Percentiles rank a stretch among this genome's conserved stretches.
phyloP scores from a whole-genome alignment of 2,888 invertebrate species.

The Galerucella nymphaeae region DNA sequence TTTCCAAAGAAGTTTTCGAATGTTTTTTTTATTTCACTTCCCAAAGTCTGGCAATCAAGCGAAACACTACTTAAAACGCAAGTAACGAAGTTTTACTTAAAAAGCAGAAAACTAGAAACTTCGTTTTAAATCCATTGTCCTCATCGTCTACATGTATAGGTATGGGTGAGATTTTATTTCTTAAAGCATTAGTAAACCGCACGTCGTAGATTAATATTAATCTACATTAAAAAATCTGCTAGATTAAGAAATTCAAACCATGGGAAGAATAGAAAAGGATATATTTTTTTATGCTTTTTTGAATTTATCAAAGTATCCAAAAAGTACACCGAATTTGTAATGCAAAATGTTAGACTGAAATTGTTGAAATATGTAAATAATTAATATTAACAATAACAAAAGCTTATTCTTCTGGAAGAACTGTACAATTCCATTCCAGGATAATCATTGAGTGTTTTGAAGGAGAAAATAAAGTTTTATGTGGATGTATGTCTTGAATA shows the following conservation, averaged over 20 bases:
- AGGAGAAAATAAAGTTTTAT: neutral
- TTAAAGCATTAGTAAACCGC: neutral
- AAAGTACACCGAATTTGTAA: slow-evolving; percentile 30
- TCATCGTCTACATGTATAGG: slow-evolving; percentile 22
- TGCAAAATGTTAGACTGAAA: slow-evolving; percentile 40
- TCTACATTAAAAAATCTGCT: too few species aligned
- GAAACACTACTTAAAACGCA: slow-evolving; percentile 28
- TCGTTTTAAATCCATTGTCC: slow-evolving; percentile 28
- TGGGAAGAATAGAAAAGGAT: too few species aligned
- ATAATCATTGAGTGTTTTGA: neutral
- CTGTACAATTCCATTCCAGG: neutral
- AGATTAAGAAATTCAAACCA: too few species aligned
- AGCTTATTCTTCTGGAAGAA: neutral
- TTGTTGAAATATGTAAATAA: slow-evolving; percentile 29
- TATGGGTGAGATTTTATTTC: neutral
- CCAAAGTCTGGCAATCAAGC: slow-evolving; percentile 26
- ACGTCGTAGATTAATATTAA: too few species aligned
- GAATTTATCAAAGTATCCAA: slow-evolving; percentile 24
- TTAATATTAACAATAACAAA: neutral
- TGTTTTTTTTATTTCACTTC: slow-evolving; percentile 24
- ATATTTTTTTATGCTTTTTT: too few species aligned
- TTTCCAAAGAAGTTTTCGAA: slow-evolving; percentile 3
- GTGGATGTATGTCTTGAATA: neutral
- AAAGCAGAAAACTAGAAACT: slow-evolving; percentile 23
- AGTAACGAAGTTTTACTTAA: slow-evolving; percentile 29